Evolutionary conservation across 1,140 invertebrate species (phyloP).

Genomic region (Zaprionus gabonicus): DNA sequence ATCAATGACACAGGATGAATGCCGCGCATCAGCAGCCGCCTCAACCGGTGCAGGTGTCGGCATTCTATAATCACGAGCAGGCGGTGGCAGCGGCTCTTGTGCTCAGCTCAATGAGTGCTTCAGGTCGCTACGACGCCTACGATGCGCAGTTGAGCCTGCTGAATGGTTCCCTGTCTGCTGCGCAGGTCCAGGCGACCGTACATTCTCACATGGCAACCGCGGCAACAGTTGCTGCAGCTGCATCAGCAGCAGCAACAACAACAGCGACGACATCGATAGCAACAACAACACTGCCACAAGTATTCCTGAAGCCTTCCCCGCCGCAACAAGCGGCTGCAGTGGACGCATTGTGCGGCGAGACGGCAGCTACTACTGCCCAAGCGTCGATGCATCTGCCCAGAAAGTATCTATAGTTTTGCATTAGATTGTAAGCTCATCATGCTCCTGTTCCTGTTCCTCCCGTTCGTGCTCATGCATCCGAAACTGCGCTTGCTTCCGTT

Average conservation of each 20-base stretch:
- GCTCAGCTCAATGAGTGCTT: conserved; percentile 73
- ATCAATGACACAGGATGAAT: conserved; percentile 75
- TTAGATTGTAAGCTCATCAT: conserved; percentile 9
- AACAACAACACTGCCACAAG: conserved; percentile 76
- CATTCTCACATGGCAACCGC: conserved; percentile 4
- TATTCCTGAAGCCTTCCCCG: conserved; percentile 79
- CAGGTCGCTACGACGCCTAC: conserved; percentile 60
- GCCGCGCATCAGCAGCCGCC: conserved; percentile 53
- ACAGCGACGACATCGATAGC: conserved; percentile 11
- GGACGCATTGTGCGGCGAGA: conserved; percentile 29
- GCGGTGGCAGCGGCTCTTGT: conserved; percentile 74
- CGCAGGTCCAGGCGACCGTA: conserved; percentile 14
- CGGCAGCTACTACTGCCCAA: conserved; percentile 32
- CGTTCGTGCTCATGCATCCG: neutral
- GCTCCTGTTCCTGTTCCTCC: neutral
- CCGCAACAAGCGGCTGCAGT: conserved; percentile 43
- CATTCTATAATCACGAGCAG: conserved; percentile 78
- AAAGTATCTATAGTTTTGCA: conserved; percentile 61
- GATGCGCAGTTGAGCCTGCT: conserved; percentile 42
- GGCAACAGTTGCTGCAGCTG: neutral
- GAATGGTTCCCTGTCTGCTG: conserved; percentile 30
- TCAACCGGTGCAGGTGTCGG: conserved; percentile 64
- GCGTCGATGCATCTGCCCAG: conserved; percentile 56
- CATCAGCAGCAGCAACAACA: neutral
- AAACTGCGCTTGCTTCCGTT: neutral